Evolutionary conservation across 2,888 invertebrate species (phyloP).

Genomic region (Coelogynopora nodosa): DNA sequence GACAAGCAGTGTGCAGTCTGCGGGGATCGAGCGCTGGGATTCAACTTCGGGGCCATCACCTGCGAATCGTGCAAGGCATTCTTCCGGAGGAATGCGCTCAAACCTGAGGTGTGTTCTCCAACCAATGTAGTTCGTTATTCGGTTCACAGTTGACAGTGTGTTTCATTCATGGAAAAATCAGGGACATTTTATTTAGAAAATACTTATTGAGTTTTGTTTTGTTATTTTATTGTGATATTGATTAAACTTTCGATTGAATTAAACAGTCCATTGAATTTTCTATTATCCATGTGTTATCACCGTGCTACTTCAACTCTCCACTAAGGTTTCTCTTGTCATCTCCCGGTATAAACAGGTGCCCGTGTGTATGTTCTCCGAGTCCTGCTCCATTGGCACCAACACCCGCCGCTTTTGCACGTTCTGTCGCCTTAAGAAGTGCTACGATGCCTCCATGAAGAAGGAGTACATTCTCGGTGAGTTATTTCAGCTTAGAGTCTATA

Average conservation of each 20-base stretch:
- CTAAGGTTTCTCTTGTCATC: not conserved
- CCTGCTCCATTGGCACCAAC: constrained; percentile 19
- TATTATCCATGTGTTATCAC: no score
- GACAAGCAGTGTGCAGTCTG: constrained; percentile 74
- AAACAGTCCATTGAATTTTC: no score
- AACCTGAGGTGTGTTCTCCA: constrained; percentile 81
- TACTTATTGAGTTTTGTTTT: no score
- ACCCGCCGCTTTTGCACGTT: constrained; percentile 40
- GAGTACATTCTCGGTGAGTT: constrained; percentile 38
- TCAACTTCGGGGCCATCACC: constrained; percentile 89
- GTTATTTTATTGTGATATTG: no score
- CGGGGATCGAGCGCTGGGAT: constrained; percentile 85
- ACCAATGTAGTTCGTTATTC: no score
- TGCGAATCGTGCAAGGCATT: constrained; percentile 96
- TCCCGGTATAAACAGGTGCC: not conserved
- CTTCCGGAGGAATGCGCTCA: constrained; percentile 84
- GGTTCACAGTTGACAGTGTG: no score
- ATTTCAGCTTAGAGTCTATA: no score
- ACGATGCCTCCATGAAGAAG: constrained; percentile 35
- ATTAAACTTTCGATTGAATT: not conserved
- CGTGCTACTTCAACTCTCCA: not conserved
- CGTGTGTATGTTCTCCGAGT: constrained; percentile 22
- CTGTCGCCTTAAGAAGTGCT: constrained; percentile 41
- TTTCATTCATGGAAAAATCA: no score
- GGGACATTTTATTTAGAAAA: no score